Base-by-base conservation (phyloP, 1,140 invertebrate genomes). In the Drosophila sechellia region DNA sequence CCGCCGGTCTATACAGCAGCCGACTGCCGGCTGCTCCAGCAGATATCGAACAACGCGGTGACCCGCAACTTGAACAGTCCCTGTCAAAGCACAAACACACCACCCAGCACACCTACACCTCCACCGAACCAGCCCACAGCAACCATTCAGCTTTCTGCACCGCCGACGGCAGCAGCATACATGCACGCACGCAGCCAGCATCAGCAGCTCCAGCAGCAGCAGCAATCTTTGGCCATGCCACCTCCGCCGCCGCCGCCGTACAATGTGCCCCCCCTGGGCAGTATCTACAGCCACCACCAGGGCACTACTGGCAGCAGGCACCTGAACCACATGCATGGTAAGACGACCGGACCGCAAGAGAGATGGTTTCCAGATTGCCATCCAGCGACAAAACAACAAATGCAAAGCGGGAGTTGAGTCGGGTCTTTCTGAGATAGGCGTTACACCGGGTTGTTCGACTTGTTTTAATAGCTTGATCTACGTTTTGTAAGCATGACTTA, bases 1-100 rank as follows among this genome's bases (percentile, higher is more conserved):
- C 83, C 83, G 37, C 90, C 90, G 15, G 90, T 91, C 55, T 91
- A 91, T 45, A 91, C 90, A 35, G 90, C 90, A 5, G 90, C 90
- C 43, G 90, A 91, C 72, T 91, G 90, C 49, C 83, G 90, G 6
- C 65, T 91, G 11, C 78, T 91, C 31, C 90, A 91, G 50, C 90
- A 91, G 49, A 91, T 91, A 37, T 91, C 90, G 4, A 91, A 91
- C 63, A 91, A 90, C 54, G 90, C 90, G n/a, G 90, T 91, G 42
- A 81, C 89, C 49, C 90, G 81, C 50, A 91, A 81, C 60, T 53
- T 90, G 48, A 89, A 73, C 57, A 81, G 78, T 66, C 74, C 77
- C 35, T 85, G 81, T 52, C 86, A 80, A 69, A 71, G 64, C 81
- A 77, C 77, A 49, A 86, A 68, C 63, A 85, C 86, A 59, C 72